Evolutionary conservation across 2,113 vertebrate genomes (phyloP).

Genomic region (Colinus virginianus): DNA sequence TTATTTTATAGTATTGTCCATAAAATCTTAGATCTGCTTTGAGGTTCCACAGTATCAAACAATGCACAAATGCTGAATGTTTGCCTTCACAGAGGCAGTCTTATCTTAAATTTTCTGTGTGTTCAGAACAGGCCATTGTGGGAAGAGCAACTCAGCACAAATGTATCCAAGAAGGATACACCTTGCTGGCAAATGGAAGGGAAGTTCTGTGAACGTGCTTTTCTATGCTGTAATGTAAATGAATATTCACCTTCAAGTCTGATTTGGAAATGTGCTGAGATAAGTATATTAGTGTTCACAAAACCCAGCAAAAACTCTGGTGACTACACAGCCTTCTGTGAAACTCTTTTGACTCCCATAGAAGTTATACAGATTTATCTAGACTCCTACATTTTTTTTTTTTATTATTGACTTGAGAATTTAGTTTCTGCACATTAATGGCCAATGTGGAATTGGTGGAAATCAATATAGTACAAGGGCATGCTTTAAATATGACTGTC

Average conservation of each 20-base stretch:
- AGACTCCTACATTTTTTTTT: not conserved
- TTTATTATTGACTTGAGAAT: not conserved
- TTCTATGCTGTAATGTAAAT: not conserved
- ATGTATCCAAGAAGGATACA: not conserved
- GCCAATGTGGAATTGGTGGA: not conserved
- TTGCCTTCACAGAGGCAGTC: not conserved
- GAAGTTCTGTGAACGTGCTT: not conserved
- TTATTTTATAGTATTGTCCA: not conserved
- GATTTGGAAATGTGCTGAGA: not conserved
- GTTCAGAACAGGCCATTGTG: not conserved
- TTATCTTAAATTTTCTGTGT: not conserved
- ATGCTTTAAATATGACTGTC: slow-evolving; percentile 19
- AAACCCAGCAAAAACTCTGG: not conserved
- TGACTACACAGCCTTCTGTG: not conserved
- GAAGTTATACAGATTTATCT: not conserved
- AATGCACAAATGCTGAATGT: not conserved
- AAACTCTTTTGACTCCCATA: not conserved
- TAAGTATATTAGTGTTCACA: not conserved
- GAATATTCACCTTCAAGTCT: not conserved
- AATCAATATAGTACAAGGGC: not conserved
- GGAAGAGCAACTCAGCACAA: not conserved
- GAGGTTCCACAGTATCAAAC: not conserved
- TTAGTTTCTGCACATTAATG: slow-evolving; percentile 12
- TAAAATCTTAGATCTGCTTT: not conserved
- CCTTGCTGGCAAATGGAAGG: not conserved